Evolutionary conservation across 1,140 invertebrate genomes (phyloP).

Genomic region (Colletes gigas): DNA sequence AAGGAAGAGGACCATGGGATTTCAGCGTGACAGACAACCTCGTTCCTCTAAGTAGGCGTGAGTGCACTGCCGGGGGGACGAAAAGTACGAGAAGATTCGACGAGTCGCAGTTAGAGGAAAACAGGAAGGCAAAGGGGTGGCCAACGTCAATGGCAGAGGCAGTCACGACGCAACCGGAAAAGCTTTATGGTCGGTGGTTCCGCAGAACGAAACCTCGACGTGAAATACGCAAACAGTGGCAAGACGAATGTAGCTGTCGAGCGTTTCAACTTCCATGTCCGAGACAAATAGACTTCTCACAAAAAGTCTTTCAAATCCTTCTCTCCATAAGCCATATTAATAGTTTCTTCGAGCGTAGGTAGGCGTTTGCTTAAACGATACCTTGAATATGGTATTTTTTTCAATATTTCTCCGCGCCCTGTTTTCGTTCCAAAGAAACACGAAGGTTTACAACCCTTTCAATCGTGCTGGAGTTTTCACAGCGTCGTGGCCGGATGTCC

Average conservation of each 20-base stretch:
- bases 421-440: no score
- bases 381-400: no score
- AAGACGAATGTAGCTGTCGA: slow-evolving; percentile 5
- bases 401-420: no score
- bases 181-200: slow-evolving; percentile 41
- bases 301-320: no score
- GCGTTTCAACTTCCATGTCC: not conserved
- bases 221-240: not conserved
- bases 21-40: slow-evolving; percentile 62
- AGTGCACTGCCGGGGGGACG: slow-evolving; percentile 60
- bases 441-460: no score
- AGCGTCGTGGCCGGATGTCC: no score
- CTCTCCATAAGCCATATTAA: no score
- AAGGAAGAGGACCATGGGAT: slow-evolving; percentile 23
- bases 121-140: not conserved
- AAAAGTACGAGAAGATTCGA: slow-evolving; percentile 33
- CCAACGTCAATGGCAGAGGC: slow-evolving; percentile 52
- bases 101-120: slow-evolving; percentile 22
- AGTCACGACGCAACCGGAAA: slow-evolving; percentile 38
- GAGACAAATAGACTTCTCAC: not conserved
- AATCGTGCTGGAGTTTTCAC: no score
- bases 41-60: slow-evolving; percentile 65
- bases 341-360: no score
- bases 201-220: slow-evolving; percentile 20
- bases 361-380: no score